These are phyloP conservation scores for Drosophila algonquin DNA, from an alignment of 2,888 invertebrate species.

Conservation along the genomic window DNA sequence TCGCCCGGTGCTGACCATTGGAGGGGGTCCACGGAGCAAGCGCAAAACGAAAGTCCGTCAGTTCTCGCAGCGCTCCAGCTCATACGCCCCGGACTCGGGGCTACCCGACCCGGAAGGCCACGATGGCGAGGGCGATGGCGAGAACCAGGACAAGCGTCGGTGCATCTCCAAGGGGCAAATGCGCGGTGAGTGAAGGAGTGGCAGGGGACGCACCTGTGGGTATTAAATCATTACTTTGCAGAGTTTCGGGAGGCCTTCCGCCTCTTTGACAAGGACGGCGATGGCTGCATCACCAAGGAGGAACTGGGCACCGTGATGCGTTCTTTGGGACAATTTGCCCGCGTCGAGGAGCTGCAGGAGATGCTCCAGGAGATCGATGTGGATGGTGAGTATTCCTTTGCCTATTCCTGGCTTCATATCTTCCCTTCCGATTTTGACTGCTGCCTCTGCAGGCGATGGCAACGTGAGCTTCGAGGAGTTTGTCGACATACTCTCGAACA, in stretches of 20 bases:
- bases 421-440: too few species aligned
- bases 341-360: conserved; percentile 93
- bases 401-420: too few species aligned
- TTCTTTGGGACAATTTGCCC: conserved; percentile 93
- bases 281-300: conserved; percentile 94
- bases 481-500: conserved; percentile 92
- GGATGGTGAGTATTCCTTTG: conserved; percentile 85
- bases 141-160: conserved; percentile 68
- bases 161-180: conserved; percentile 89
- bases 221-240: conserved; percentile 78
- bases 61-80: conserved; percentile 76
- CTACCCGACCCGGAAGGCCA: conserved; percentile 14
- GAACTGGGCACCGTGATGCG: conserved; percentile 94
- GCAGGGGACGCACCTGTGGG: not conserved
- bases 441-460: conserved; percentile 88
- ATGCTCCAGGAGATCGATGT: conserved; percentile 94
- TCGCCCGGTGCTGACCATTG: conserved; percentile 56
- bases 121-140: conserved; percentile 38
- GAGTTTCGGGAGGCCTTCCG: conserved; percentile 94
- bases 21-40: conserved; percentile 54
- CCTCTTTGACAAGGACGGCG: conserved; percentile 94
- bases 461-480: conserved; percentile 95
- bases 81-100: conserved; percentile 64
- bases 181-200: conserved; percentile 87
- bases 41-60: conserved; percentile 77